Percentiles rank a stretch among this genome's conserved stretches.
Conservation (phyloP, 2,888 invertebrate genomes). For the Drosophila peninsularis region DNA sequence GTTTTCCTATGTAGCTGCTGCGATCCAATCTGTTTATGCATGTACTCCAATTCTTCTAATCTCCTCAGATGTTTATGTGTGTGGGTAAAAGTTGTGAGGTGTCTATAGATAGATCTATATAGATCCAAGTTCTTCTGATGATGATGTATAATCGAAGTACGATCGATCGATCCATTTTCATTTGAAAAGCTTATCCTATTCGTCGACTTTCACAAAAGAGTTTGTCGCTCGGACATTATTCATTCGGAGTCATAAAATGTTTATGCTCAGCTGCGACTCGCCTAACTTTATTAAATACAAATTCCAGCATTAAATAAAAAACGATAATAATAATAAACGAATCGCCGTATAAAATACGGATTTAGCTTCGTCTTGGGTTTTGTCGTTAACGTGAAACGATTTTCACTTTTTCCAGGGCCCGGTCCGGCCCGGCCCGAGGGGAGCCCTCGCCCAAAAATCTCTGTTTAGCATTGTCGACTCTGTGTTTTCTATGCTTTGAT, state of each 20-base stretch:
- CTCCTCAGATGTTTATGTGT: constrained; percentile 1
- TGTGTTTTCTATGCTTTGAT: constrained; percentile 60
- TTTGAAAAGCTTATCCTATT: not conserved
- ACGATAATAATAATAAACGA: constrained; percentile 36
- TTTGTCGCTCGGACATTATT: constrained; percentile 24
- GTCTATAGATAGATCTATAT: not conserved
- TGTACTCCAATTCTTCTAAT: constrained; percentile 22
- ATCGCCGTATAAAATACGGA: constrained; percentile 40
- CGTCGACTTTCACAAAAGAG: constrained; percentile 43
- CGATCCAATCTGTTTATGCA: constrained; percentile 17
- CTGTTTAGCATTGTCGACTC: constrained; percentile 22
- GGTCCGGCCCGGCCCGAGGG: constrained; percentile 4
- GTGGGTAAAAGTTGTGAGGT: not conserved
- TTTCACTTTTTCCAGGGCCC: constrained; percentile 48
- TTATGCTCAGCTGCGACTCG: constrained; percentile 29
- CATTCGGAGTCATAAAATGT: constrained; percentile 24
- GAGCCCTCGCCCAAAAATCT: constrained; percentile 4
- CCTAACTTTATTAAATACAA: constrained; percentile 72
- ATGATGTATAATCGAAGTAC: not conserved
- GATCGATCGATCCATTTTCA: not conserved
- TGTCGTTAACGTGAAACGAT: constrained; percentile 60
- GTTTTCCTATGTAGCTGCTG: constrained; percentile 44
- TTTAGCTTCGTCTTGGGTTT: constrained; percentile 31
- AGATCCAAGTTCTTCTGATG: not conserved
- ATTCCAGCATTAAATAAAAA: constrained; percentile 47